phyloP scores from a whole-genome alignment of 2,113 vertebrate genomes.

The Epinephelus moara region DNA sequence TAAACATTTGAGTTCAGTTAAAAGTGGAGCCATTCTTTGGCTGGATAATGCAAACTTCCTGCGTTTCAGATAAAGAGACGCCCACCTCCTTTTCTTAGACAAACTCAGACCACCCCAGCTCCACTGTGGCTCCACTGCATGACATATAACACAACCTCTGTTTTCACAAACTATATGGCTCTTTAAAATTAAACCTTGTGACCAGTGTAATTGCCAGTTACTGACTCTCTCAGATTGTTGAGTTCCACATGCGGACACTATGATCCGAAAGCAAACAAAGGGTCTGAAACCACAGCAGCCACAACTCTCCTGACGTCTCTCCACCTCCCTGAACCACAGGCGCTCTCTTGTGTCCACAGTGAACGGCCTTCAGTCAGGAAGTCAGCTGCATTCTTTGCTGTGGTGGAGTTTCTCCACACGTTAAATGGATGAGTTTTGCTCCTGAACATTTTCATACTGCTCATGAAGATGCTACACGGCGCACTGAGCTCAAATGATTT shows the following conservation, averaged over 20 bases:
- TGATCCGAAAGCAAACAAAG: conserved; percentile 58
- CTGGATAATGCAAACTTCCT: conserved; percentile 58
- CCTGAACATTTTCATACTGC: conserved; percentile 5
- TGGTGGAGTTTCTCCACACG: not conserved
- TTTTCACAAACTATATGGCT: conserved; percentile 15
- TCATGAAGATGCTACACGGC: not conserved
- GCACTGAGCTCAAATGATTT: no score
- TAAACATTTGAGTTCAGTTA: conserved; percentile 40
- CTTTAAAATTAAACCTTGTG: conserved; percentile 40
- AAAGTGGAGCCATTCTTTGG: conserved; percentile 40
- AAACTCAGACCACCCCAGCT: not conserved
- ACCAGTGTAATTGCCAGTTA: conserved; percentile 14
- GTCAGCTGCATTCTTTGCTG: conserved; percentile 31
- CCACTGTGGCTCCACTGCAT: conserved; percentile 3
- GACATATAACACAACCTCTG: not conserved
- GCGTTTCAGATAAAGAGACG: conserved; percentile 18
- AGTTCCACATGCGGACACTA: conserved; percentile 29
- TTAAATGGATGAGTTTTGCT: conserved; percentile 1
- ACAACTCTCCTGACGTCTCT: conserved; percentile 22
- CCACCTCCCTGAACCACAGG: conserved; percentile 28
- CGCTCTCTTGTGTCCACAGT: conserved; percentile 12
- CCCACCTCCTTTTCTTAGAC: conserved; percentile 31
- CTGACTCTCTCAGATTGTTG: conserved; percentile 15
- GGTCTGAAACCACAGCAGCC: conserved; percentile 37
- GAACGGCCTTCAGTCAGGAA: conserved; percentile 34